Conservation (phyloP, 2,113 vertebrate genomes). For the Hassar affinis region DNA sequence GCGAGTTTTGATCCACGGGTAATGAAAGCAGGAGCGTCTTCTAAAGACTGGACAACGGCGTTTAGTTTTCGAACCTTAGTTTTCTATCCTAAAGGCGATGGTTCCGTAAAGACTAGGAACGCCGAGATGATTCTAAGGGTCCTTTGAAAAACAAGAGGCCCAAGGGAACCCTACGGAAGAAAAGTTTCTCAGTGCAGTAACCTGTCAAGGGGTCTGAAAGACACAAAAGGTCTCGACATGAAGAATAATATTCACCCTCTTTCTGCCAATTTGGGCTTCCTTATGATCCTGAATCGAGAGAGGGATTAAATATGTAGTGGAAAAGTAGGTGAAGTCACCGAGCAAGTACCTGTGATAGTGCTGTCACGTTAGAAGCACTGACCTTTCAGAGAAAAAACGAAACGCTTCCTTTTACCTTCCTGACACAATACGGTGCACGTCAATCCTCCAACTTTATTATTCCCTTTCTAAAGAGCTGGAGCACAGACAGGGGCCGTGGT, state of each 20-base stretch:
- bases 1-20: conserved; percentile 70
- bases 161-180: neutral
- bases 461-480: conserved; percentile 60
- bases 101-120: neutral
- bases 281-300: conserved; percentile 68
- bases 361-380: conserved; percentile 52
- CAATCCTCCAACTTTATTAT: conserved; percentile 61
- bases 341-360: conserved; percentile 56
- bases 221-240: conserved; percentile 72
- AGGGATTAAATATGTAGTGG: conserved; percentile 79
- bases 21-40: conserved; percentile 70
- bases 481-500: conserved; percentile 32
- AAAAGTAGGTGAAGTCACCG: conserved; percentile 50
- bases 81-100: neutral
- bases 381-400: conserved; percentile 53
- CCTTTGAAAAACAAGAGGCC: conserved; percentile 10
- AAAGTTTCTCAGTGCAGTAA: conserved; percentile 14
- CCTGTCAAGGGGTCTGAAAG: conserved; percentile 35
- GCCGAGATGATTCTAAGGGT: neutral
- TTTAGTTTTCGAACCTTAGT: conserved; percentile 25
- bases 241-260: conserved; percentile 81
- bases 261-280: conserved; percentile 74
- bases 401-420: conserved; percentile 48
- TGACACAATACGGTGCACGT: conserved; percentile 43
- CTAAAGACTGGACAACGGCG: conserved; percentile 69